Evolutionary conservation across 2,888 invertebrate species (phyloP), one percentile per base, ranked within the genome.

Genomic region (Diabrotica balteata): DNA sequence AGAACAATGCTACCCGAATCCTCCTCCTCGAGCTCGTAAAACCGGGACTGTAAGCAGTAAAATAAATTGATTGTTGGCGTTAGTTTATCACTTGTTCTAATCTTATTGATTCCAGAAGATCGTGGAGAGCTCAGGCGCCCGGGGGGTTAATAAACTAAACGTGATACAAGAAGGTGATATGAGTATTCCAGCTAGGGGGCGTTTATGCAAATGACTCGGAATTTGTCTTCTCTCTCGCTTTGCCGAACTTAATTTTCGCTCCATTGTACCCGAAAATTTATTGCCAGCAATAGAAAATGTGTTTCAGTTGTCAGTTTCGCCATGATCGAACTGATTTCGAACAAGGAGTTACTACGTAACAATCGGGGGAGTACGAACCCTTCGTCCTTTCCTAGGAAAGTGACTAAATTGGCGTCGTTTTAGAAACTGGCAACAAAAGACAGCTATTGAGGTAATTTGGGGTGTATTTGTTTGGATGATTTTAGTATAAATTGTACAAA

Each of bases 131-230:
- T 52, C 43, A 44, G 55, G 54, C 46, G 55, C 63, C 47, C 22
- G 32, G 7, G 50, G 59, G 46, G 64, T 63, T 64, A 59, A 64
- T 64, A 59, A 64, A 59, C 64, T 59, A 64, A 53, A 64, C 52
- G 64, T 59, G 64, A 47, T 50, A 64, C 58, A 59, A 64, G 52
- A 50, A 53, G 57, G 51, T 59, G 51, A 52, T 46, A 49, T 64
- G 58, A 59, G 59, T 47, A 59, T 59, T 59, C 47, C 32, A 59
- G 59, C 59, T 59, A 10, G 47, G 32, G 59, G 47, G 32, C 47
- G 46, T 59, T 59, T 59, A 59, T 59, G 59, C 59, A 59, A 59
- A 59, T 59, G 6, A 8, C 47, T 43, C 7, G 59, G 47, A 59
- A 59, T 47, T 57, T 49, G 59, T 59, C 22, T 49, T 59, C 59